Evolutionary conservation across 2,888 invertebrate species (phyloP).

Genomic region (Lasiommata megera): DNA sequence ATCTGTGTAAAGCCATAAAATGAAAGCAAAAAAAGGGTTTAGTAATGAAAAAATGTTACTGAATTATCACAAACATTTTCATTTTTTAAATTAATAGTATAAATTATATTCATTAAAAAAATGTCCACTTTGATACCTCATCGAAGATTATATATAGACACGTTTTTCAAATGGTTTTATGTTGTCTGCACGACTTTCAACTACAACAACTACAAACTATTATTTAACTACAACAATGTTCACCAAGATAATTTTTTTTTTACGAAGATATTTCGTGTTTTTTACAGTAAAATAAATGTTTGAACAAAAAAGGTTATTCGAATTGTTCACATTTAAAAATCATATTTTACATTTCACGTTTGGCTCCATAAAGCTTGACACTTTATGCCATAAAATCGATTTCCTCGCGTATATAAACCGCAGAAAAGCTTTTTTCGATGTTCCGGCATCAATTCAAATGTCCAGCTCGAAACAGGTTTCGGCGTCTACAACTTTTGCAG

Average conservation of each 20-base stretch:
- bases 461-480: slow-evolving; percentile 26
- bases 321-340: slow-evolving; percentile 1
- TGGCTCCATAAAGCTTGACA: slow-evolving; percentile 21
- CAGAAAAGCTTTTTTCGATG: slow-evolving; percentile 35
- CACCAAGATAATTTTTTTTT: no score
- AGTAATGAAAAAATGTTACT: no score
- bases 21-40: no score
- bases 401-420: slow-evolving; percentile 34
- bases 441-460: slow-evolving; percentile 30
- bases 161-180: background rate
- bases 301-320: background rate
- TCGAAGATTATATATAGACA: no score
- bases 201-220: no score
- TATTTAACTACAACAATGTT: background rate
- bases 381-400: slow-evolving; percentile 32
- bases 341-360: slow-evolving; percentile 26
- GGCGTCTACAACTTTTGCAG: background rate
- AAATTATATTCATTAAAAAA: no score
- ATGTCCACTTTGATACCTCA: no score
- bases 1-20: no score
- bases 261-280: background rate
- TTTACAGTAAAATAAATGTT: background rate
- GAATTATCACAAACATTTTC: no score
- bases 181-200: no score
- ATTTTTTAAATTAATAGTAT: no score